Conservation (phyloP, 64 coral and sea anemone species). For the Astreopora myriophthalma region DNA sequence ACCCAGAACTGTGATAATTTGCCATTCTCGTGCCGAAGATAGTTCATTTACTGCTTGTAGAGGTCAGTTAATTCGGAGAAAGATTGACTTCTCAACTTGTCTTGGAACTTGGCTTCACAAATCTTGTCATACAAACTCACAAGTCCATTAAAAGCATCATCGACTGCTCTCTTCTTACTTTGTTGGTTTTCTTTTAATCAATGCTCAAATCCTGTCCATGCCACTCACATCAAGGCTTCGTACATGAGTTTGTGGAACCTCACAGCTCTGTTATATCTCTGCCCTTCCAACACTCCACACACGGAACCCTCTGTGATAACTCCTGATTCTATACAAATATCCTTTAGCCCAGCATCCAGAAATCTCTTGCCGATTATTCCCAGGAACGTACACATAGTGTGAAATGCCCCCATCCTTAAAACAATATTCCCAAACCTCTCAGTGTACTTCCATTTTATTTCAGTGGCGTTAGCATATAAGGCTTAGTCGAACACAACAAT, state of each 20-base stretch:
- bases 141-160: not conserved
- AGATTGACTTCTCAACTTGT: not conserved
- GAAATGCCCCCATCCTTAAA: slow-evolving; percentile 43
- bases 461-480: not conserved
- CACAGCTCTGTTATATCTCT: slow-evolving; percentile 50
- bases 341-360: slow-evolving; percentile 25
- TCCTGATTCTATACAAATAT: slow-evolving; percentile 48
- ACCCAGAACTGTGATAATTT: slow-evolving; percentile 57
- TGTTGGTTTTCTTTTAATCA: slow-evolving; percentile 18
- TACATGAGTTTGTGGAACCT: slow-evolving; percentile 61
- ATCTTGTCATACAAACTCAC: not conserved
- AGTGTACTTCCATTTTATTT: slow-evolving; percentile 21
- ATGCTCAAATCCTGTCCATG: slow-evolving; percentile 7
- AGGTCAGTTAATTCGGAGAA: not conserved
- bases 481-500: slow-evolving; percentile 46
- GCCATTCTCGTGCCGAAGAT: slow-evolving; percentile 1
- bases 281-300: slow-evolving; percentile 37
- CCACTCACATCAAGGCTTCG: slow-evolving; percentile 44
- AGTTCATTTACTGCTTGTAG: not conserved
- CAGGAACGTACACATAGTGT: slow-evolving; percentile 35
- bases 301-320: slow-evolving; percentile 50
- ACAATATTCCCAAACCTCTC: slow-evolving; percentile 20
- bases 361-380: slow-evolving; percentile 55
- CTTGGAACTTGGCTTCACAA: not conserved
- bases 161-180: not conserved